Base-by-base conservation (phyloP, 2,797 vertebrate genomes). In the Zenarchopterus dispar region DNA sequence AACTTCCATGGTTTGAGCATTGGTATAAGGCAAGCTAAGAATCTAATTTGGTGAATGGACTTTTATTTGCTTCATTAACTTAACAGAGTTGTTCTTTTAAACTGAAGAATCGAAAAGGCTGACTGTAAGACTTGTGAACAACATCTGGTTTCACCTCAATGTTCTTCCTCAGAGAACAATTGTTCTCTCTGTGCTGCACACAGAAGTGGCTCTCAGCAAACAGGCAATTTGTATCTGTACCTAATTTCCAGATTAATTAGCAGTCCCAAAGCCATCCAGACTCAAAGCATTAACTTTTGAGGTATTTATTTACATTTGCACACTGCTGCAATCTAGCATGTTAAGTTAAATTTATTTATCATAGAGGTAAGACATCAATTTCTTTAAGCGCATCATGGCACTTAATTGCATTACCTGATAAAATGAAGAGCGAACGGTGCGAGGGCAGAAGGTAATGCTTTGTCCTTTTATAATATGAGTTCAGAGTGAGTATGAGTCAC, bases 371-470 rank as follows among this genome's bases (percentile, higher is more conserved):
- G 65, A 84, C 23, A 52, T 80, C 79, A 66, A 68, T 84, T 80
- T 85, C 33, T 76, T 57, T 62, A 54, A 81, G 61, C 24, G 54
- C 58, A 66, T 84, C 46, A 65, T 70, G 80, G 43, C 56, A 73
- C 63, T 61, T 89, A 81, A 92, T 89, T 88, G 66, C 70, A 90
- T 92, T 85, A 82, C 77, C 67, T 82, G 82, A 86, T 86, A 80
- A 70, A 89, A 90, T 85, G 63, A 76, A 87, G 86, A 81, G 70
- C 64, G 75, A 82, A 75, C 65, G 80, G 75, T 77, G 6, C 1
- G 61, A 60, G 66, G 65, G 65, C 59, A 73, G 49, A 73, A 65
- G 44, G 51, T 36, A 59, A 64, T 26, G 61, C 60, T 55, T 71
- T 83, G 75, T 56, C 78, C 74, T 70, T 81, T 67, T 85, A 67